These are phyloP conservation scores for Cryptophagus acutangulus DNA, from an alignment of 2,888 invertebrate species.

Conservation along the genomic window DNA sequence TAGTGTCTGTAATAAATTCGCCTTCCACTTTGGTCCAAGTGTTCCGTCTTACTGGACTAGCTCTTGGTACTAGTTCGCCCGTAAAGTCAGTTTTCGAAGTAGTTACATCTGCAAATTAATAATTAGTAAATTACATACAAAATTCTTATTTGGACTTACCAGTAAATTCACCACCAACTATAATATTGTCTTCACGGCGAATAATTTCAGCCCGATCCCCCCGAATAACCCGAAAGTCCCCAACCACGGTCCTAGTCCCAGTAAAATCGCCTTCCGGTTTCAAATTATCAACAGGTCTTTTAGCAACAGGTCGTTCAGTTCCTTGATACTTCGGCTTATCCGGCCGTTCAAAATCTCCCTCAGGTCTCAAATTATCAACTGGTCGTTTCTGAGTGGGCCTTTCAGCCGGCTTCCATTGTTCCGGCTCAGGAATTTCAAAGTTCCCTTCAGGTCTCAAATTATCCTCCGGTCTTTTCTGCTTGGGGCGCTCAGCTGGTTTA, in stretches of 20 bases:
- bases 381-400: slow-evolving; percentile 43
- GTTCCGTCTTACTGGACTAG: slow-evolving; percentile 64
- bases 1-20: slow-evolving; percentile 66
- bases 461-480: slow-evolving; percentile 41
- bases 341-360: slow-evolving; percentile 50
- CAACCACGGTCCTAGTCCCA: slow-evolving; percentile 50
- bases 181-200: slow-evolving; percentile 61
- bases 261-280: slow-evolving; percentile 49
- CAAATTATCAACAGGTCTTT: slow-evolving; percentile 49
- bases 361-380: slow-evolving; percentile 48
- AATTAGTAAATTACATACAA: too few species aligned
- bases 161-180: slow-evolving; percentile 61
- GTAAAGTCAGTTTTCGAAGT: slow-evolving; percentile 67
- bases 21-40: slow-evolving; percentile 76
- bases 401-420: slow-evolving; percentile 40
- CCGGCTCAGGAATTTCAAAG: slow-evolving; percentile 44
- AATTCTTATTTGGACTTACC: slow-evolving; percentile 54
- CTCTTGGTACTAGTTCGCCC: slow-evolving; percentile 60
- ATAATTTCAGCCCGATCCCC: slow-evolving; percentile 63
- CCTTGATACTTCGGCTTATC: slow-evolving; percentile 33
- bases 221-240: slow-evolving; percentile 57
- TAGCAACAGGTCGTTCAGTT: slow-evolving; percentile 43
- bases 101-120: slow-evolving; percentile 57
- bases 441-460: slow-evolving; percentile 48
- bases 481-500: slow-evolving; percentile 44